Percentiles rank a stretch among this genome's conserved stretches.
Evolutionary conservation across 2,797 vertebrate genomes (phyloP).

Genomic region (Apogon talboti): DNA sequence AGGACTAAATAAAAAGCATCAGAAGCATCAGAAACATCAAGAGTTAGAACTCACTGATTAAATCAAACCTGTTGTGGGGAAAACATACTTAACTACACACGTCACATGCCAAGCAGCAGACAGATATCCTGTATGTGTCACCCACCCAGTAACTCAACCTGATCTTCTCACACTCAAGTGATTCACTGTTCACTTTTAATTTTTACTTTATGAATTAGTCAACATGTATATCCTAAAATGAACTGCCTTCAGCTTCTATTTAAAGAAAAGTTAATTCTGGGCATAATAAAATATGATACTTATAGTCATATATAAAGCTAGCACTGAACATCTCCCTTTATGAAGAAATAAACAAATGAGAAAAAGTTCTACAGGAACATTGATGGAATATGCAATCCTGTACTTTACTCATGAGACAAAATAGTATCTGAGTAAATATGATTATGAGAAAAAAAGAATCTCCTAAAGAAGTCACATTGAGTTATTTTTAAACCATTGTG

Average conservation of each 20-base stretch:
- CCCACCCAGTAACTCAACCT: slow-evolving; percentile 63
- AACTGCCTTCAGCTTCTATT: slow-evolving; percentile 35
- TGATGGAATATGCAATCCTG: not conserved
- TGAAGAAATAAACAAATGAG: not conserved
- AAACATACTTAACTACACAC: slow-evolving; percentile 68
- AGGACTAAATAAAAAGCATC: too few species aligned
- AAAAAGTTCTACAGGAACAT: not conserved
- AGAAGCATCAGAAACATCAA: too few species aligned
- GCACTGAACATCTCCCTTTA: not conserved
- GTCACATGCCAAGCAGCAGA: slow-evolving; percentile 67
- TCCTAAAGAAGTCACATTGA: slow-evolving; percentile 25
- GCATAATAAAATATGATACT: slow-evolving; percentile 25
- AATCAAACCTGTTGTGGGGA: slow-evolving; percentile 68
- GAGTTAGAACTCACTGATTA: slow-evolving; percentile 32
- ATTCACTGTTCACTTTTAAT: slow-evolving; percentile 29
- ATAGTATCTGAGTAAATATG: not conserved
- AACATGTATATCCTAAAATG: slow-evolving; percentile 7
- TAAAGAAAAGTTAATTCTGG: slow-evolving; percentile 26
- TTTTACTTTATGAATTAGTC: slow-evolving; percentile 21
- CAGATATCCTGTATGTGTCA: slow-evolving; percentile 55
- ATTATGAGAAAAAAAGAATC: slow-evolving; percentile 39
- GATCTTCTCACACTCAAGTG: slow-evolving; percentile 43
- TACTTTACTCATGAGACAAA: not conserved
- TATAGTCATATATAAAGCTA: not conserved
- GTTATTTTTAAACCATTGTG: slow-evolving; percentile 77